A percentile compares a stretch with the other conserved stretches of the same genome.
phyloP scores from a whole-genome alignment of 2,888 invertebrate species.

The Euclidia mi region DNA sequence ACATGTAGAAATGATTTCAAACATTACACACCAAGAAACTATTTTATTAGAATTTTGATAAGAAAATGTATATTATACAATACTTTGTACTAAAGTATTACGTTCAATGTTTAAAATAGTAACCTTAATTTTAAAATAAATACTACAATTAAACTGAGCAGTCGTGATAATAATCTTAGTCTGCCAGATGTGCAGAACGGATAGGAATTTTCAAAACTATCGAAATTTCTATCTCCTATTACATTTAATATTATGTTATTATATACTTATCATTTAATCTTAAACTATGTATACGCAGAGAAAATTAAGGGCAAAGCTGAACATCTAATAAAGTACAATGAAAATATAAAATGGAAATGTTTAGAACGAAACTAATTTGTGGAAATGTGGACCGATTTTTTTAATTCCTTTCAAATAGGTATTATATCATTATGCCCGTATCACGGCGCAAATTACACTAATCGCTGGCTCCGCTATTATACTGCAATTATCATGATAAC shows the following conservation, averaged over 20 bases:
- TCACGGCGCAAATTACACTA: slow-evolving; percentile 17
- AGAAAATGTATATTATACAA: neutral
- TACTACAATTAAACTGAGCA: slow-evolving; percentile 10
- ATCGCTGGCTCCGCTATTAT: slow-evolving; percentile 13
- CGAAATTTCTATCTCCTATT: slow-evolving; percentile 16
- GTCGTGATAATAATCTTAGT: slow-evolving; percentile 7
- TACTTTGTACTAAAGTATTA: neutral
- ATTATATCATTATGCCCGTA: slow-evolving; percentile 28
- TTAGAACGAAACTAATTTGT: no score
- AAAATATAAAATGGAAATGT: no score
- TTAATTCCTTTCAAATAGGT: no score
- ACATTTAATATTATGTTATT: slow-evolving; percentile 19
- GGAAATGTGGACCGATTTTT: no score
- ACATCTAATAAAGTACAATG: slow-evolving; percentile 18
- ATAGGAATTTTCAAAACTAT: slow-evolving; percentile 11
- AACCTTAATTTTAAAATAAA: slow-evolving; percentile 17
- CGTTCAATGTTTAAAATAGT: neutral
- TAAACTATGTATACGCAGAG: slow-evolving; percentile 43
- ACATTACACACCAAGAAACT: slow-evolving; percentile 1
- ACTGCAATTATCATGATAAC: slow-evolving; percentile 22
- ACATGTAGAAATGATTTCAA: neutral
- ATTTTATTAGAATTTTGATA: slow-evolving; percentile 4
- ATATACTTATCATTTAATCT: slow-evolving; percentile 45
- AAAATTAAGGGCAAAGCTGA: slow-evolving; percentile 49
- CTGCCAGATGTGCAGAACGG: slow-evolving; percentile 7